These are phyloP conservation scores for Microdon myrmicae DNA, from an alignment of 2,888 invertebrate genomes.

Conservation along the genomic window DNA sequence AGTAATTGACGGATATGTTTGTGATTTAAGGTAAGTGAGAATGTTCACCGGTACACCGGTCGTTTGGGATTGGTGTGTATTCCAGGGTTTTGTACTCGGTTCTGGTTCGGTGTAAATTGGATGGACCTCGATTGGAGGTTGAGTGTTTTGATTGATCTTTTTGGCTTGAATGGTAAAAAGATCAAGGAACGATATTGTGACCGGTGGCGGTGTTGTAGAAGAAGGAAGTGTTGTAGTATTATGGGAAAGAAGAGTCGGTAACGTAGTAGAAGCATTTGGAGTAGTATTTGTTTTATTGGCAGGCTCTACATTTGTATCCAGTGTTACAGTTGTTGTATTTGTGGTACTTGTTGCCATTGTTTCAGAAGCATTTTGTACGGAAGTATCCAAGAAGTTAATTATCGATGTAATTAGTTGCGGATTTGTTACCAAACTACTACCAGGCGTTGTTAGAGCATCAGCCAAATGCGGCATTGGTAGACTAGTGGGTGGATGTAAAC, in stretches of 20 bases:
- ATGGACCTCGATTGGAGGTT: slow-evolving; percentile 39
- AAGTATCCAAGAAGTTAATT: slow-evolving; percentile 55
- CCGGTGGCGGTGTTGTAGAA: slow-evolving; percentile 43
- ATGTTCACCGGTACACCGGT: slow-evolving; percentile 16
- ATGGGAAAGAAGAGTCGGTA: too few relatives aligned
- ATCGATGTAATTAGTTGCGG: slow-evolving; percentile 54
- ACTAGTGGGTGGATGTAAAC: slow-evolving; percentile 52
- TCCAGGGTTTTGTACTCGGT: slow-evolving; percentile 21
- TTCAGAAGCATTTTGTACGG: slow-evolving; percentile 54
- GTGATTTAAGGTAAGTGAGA: slow-evolving; percentile 15
- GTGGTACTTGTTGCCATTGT: slow-evolving; percentile 39
- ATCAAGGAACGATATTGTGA: slow-evolving; percentile 53
- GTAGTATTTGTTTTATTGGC: slow-evolving; percentile 18
- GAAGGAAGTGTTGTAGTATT: slow-evolving; percentile 19
- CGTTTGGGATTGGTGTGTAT: neutral
- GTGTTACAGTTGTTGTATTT: slow-evolving; percentile 22
- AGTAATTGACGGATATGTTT: slow-evolving; percentile 37
- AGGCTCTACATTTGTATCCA: slow-evolving; percentile 26
- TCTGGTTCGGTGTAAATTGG: slow-evolving; percentile 52
- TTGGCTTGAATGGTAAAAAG: slow-evolving; percentile 54
- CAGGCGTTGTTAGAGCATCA: slow-evolving; percentile 54
- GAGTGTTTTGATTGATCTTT: slow-evolving; percentile 43
- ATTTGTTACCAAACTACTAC: slow-evolving; percentile 54
- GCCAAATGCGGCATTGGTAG: slow-evolving; percentile 51
- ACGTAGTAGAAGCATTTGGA: slow-evolving; percentile 33